Conservation (phyloP, 2,888 invertebrate species). For the Tinea trinotella region DNA sequence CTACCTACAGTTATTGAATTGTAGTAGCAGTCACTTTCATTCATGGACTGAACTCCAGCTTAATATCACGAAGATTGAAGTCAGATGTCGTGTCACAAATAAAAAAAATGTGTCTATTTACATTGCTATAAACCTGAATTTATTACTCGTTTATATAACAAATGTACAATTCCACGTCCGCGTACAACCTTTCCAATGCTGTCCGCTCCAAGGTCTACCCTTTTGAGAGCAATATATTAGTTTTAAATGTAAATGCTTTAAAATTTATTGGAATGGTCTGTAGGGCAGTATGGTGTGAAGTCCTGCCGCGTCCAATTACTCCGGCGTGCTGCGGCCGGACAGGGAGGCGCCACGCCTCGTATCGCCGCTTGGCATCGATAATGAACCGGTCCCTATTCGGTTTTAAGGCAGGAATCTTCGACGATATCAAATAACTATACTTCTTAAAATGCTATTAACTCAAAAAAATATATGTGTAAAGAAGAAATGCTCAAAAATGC, state of each 20-base stretch:
- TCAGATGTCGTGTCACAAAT: too few relatives aligned
- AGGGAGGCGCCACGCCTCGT: slow-evolving; percentile 59
- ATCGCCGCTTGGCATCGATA: slow-evolving; percentile 68
- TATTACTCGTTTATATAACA: too few relatives aligned
- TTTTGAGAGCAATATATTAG: slow-evolving; percentile 8
- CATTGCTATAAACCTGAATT: too few relatives aligned
- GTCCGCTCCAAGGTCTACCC: slow-evolving; percentile 9
- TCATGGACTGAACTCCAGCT: too few relatives aligned
- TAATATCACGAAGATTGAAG: too few relatives aligned
- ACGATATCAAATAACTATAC: not conserved
- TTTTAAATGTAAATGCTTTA: slow-evolving; percentile 16
- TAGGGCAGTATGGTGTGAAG: slow-evolving; percentile 53
- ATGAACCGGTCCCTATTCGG: slow-evolving; percentile 47
- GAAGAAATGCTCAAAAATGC: too few relatives aligned
- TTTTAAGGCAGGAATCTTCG: not conserved
- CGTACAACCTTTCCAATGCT: not conserved
- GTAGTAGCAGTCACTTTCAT: too few relatives aligned
- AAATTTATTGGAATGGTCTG: slow-evolving; percentile 19
- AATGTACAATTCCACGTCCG: not conserved
- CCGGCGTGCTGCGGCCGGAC: slow-evolving; percentile 55
- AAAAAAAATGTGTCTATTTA: too few relatives aligned
- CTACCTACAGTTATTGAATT: too few relatives aligned
- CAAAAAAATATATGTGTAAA: too few relatives aligned
- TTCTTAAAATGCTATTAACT: too few relatives aligned
- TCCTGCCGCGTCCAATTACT: slow-evolving; percentile 69